Conservation (phyloP, 2,113 vertebrate species). For the Mus pahari region DNA sequence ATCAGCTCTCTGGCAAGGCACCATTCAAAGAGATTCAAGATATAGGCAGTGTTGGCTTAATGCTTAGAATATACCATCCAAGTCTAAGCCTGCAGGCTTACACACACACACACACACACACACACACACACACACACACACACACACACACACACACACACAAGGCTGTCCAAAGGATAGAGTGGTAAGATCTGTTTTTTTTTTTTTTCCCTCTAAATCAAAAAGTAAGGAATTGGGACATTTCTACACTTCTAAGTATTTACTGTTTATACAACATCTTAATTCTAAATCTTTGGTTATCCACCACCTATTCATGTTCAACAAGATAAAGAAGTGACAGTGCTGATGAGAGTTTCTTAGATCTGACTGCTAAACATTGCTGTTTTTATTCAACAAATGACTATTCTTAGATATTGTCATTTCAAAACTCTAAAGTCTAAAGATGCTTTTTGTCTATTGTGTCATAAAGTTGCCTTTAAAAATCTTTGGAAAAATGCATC, state of each 20-base stretch:
- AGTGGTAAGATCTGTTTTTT: slow-evolving; percentile 47
- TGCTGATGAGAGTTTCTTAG: not conserved
- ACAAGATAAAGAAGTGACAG: not conserved
- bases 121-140: slow-evolving; percentile 19
- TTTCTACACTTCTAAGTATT: not conserved
- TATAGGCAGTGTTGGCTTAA: slow-evolving; percentile 69
- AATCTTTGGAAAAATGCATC: not conserved
- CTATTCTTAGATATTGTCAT: not conserved
- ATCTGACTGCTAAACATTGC: not conserved
- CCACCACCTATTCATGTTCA: not conserved
- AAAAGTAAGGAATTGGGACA: slow-evolving; percentile 15
- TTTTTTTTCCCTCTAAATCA: not conserved
- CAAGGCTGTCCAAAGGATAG: slow-evolving; percentile 58
- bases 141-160: slow-evolving; percentile 1
- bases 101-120: not conserved
- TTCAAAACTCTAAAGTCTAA: slow-evolving; percentile 4
- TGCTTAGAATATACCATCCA: slow-evolving; percentile 80
- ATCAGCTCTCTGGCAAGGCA: slow-evolving; percentile 77
- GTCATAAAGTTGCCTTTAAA: slow-evolving; percentile 13
- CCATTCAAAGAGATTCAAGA: slow-evolving; percentile 74
- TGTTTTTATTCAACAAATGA: not conserved
- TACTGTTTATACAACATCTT: slow-evolving; percentile 41
- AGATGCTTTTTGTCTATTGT: not conserved
- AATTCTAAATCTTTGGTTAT: slow-evolving; percentile 28
- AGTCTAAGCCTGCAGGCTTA: slow-evolving; percentile 79